Evolutionary conservation across 2,797 vertebrate species (phyloP).

Genomic region (Tolypeutes matacus): DNA sequence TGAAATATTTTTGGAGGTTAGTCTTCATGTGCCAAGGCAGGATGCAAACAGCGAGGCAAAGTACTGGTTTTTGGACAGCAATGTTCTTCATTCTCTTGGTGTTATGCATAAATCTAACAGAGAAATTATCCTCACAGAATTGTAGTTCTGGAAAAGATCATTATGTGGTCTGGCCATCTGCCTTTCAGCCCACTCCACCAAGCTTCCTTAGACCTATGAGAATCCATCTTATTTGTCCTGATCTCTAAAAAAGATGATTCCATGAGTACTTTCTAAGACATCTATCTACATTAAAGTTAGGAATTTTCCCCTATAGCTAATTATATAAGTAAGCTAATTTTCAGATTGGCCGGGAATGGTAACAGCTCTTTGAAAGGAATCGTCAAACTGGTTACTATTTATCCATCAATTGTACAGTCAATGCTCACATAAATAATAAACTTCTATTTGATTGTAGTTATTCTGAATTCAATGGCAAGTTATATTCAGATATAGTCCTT

Average conservation of each 20-base stretch:
- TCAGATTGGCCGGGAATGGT: constrained; percentile 12
- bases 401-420: background rate
- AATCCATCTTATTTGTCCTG: background rate
- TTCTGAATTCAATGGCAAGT: background rate
- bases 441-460: background rate
- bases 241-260: constrained; percentile 52
- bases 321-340: background rate
- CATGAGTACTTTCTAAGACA: background rate
- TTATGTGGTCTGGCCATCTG: constrained; percentile 44
- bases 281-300: background rate
- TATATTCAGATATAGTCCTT: constrained; percentile 34
- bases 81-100: constrained; percentile 48
- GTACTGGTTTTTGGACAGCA: background rate
- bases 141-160: constrained; percentile 37
- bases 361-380: constrained; percentile 31
- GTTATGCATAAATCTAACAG: background rate
- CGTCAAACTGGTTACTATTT: constrained; percentile 31
- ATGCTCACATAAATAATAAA: constrained; percentile 25
- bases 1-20: constrained; percentile 1
- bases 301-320: background rate
- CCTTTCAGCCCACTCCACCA: background rate
- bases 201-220: background rate
- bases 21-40: background rate
- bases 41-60: background rate
- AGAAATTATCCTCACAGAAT: constrained; percentile 21